Evolutionary conservation across 1,140 invertebrate genomes (phyloP), one percentile per base, ranked within the genome.

Genomic region (Temnothorax nylanderi): DNA sequence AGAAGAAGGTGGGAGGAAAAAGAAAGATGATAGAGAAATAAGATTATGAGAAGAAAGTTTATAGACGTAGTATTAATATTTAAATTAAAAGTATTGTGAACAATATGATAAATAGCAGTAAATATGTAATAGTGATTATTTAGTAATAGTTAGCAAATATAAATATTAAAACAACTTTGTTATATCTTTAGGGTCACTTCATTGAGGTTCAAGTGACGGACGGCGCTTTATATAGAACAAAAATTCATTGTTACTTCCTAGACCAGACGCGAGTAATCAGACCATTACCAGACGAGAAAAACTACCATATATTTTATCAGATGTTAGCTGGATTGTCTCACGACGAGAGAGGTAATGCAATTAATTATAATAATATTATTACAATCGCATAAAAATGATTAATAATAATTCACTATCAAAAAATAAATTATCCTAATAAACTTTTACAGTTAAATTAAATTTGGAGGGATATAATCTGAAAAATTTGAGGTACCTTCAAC

Each of bases 261-360:
- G 98, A 99, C 93, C 98, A 99, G 95, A 99, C 98, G 44, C 96
- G 99, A 75, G 98, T 99, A 18, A 98, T 99, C 82, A 96, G 97
- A 44, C 98, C 98, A 6, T 95, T 98, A 87, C 96, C 97, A 10
- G 97, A 98, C 92, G 98, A 99, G 95, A 98, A 99, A 92, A 99
- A 99, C 95, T 99, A 99, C 94, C 98, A 99, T 93, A 99, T 99
- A 93, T 99, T 99, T 96, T 99, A 99, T 95, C 98, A 99, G 95
- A 98, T 99, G 97, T 95, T 99, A 37, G 98, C 98, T 18, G 98
- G 98, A 4, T 96, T 99, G 1, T 97, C 97, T 16, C 94, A 97
- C 65, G 98, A 99, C 89, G 99, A 99, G 95, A 96, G 98, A 96
- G 96, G 97, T 97, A 87, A 77, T 47, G 18, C 7, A 67, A 41